These are phyloP conservation scores for Chlorodrepanis virens DNA, from an alignment of 2,113 vertebrate genomes.

Conservation along the genomic window DNA sequence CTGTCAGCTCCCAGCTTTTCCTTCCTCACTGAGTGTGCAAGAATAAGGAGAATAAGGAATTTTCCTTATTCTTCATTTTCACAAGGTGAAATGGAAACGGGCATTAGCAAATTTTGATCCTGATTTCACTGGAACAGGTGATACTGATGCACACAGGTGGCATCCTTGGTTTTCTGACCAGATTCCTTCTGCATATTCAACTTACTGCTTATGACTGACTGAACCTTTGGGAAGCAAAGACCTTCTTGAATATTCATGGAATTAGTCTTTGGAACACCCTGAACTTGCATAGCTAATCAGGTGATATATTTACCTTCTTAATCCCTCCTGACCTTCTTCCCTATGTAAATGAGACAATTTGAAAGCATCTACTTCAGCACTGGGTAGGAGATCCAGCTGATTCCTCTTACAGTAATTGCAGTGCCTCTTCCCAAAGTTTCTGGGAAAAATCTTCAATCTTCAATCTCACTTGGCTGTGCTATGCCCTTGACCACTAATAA, in stretches of 20 bases:
- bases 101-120: background rate
- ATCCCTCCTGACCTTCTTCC: conserved; percentile 17
- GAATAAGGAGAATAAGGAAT: background rate
- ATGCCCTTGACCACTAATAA: background rate
- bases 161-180: background rate
- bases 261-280: background rate
- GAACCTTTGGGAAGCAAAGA: background rate
- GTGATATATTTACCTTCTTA: background rate
- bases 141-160: background rate
- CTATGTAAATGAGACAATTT: background rate
- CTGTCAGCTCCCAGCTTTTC: background rate
- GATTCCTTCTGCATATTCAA: background rate
- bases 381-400: background rate
- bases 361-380: background rate
- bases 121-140: background rate
- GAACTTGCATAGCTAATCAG: background rate
- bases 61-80: background rate
- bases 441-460: background rate
- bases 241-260: background rate
- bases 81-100: background rate
- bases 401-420: background rate
- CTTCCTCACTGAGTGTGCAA: background rate
- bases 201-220: background rate
- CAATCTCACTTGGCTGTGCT: background rate
- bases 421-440: background rate